Evolutionary conservation across 2,113 vertebrate species (phyloP).

Genomic region (Melospiza georgiana): DNA sequence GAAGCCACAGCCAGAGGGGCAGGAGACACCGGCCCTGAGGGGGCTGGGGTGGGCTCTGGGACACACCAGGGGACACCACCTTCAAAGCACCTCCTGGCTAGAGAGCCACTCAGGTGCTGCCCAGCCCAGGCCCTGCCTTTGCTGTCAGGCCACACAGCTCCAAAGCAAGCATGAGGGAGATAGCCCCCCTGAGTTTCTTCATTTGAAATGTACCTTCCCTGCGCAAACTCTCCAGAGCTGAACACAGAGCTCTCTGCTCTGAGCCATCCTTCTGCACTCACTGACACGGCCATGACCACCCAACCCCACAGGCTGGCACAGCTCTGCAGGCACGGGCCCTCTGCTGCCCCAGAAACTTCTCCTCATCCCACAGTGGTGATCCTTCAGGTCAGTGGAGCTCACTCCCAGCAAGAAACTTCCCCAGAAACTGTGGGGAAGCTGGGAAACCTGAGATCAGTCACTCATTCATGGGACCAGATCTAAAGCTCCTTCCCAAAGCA

Average conservation of each 20-base stretch:
- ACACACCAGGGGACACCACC: neutral
- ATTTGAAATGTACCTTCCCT: neutral
- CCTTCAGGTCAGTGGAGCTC: accelerated
- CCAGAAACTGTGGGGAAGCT: neutral
- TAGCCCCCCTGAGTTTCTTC: accelerated
- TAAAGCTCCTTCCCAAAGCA: neutral
- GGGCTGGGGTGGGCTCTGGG: neutral
- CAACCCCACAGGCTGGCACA: neutral
- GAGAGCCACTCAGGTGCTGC: neutral
- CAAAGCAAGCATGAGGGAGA: neutral
- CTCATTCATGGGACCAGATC: neutral
- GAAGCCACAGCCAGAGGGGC: neutral
- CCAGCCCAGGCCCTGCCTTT: neutral
- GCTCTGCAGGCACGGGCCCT: neutral
- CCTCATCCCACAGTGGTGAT: neutral
- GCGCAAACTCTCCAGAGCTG: neutral
- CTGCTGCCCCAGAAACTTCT: neutral
- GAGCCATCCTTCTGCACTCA: neutral
- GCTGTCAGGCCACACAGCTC: accelerated
- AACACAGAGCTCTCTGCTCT: neutral
- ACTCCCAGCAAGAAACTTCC: accelerated
- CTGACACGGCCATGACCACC: accelerated
- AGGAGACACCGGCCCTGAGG: accelerated
- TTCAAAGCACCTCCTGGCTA: neutral
- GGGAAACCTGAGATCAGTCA: neutral